These are phyloP conservation scores for Miniopterus natalensis DNA, from an alignment of 2,113 vertebrate genomes.

Conservation along the genomic window DNA sequence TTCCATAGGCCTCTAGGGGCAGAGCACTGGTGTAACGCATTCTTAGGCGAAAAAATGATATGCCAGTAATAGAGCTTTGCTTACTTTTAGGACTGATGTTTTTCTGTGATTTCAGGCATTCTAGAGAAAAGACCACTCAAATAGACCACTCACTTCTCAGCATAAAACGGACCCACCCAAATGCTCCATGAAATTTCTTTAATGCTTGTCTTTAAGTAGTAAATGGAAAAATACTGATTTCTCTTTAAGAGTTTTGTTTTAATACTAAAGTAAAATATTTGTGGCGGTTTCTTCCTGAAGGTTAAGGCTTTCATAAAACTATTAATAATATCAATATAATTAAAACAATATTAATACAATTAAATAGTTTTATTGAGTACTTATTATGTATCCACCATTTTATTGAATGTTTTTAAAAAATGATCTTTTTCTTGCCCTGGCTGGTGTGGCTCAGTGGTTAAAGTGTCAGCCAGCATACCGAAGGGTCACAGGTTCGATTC, in stretches of 20 bases:
- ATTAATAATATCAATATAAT: not conserved
- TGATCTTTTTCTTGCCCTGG: not conserved
- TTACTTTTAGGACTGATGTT: not conserved
- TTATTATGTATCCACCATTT: not conserved
- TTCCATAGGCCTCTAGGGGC: not conserved
- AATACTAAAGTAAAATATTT: not conserved
- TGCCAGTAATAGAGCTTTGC: not conserved
- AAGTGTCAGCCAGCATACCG: too few relatives aligned
- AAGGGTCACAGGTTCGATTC: too few relatives aligned
- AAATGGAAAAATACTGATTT: constrained; percentile 4
- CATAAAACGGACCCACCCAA: not conserved
- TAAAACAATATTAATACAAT: not conserved
- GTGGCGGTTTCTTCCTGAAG: not conserved
- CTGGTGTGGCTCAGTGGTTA: too few relatives aligned
- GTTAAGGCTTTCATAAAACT: not conserved
- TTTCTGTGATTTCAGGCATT: not conserved
- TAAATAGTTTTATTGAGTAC: not conserved
- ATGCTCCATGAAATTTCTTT: not conserved
- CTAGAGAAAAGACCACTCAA: not conserved
- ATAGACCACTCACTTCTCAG: not conserved
- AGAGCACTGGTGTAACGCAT: not conserved
- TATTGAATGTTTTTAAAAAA: not conserved
- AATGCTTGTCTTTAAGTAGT: not conserved
- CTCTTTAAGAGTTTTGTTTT: not conserved
- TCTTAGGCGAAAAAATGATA: not conserved